phyloP scores from a whole-genome alignment of 2,888 invertebrate species.

The Tillus elongatus region DNA sequence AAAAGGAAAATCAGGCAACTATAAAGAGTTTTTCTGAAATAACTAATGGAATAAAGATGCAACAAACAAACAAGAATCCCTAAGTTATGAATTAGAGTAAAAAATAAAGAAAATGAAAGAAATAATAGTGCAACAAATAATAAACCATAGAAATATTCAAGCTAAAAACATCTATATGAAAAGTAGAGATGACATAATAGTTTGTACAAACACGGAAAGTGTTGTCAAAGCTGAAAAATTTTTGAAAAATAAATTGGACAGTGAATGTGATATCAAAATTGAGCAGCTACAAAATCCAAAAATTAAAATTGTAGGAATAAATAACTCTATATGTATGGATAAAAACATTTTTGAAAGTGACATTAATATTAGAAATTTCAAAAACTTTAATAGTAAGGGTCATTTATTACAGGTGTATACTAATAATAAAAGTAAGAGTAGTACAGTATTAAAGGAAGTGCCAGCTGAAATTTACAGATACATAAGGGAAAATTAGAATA shows the following conservation, averaged over 20 bases:
- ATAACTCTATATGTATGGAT: background rate
- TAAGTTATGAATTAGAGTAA: background rate
- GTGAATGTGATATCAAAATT: background rate
- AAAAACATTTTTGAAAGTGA: background rate
- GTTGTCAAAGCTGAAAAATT: background rate
- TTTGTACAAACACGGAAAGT: background rate
- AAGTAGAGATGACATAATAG: background rate
- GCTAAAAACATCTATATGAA: background rate
- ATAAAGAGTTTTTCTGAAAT: background rate
- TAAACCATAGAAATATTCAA: background rate
- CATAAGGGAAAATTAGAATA: background rate
- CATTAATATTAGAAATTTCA: conserved; percentile 1
- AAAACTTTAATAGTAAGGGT: background rate
- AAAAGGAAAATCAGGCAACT: background rate
- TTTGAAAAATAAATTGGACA: background rate
- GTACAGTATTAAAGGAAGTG: background rate
- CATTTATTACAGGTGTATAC: background rate
- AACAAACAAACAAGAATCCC: background rate
- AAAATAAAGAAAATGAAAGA: background rate
- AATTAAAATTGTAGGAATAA: background rate
- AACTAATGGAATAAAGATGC: background rate
- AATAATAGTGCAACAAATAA: background rate
- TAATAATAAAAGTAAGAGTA: background rate
- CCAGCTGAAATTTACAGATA: background rate
- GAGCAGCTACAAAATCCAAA: background rate